Base-by-base conservation (phyloP, 2,888 invertebrate genomes). In the Stenchaetothrips biformis region DNA sequence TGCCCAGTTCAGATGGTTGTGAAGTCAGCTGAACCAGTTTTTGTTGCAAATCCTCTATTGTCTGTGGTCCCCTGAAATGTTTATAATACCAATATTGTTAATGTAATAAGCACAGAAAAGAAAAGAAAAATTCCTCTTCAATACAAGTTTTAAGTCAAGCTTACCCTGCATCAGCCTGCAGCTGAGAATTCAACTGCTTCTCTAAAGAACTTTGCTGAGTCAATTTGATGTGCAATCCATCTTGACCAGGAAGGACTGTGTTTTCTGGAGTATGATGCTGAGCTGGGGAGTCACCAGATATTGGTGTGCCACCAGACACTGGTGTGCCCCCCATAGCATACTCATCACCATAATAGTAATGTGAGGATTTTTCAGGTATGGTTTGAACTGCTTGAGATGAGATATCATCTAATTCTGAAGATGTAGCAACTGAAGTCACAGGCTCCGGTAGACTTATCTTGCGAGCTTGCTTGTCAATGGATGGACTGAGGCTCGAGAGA, bases 1-100 rank as follows among this genome's bases (percentile, higher is more conserved):
- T 85, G 78, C 85, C 86, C 48, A 87, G 81, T 80, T 88, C 88
- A 25, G 87, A 86, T 27, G 88, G 88, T 81, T 88, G 88, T 83
- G 87, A 88, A 80, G 90, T 90, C 81, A 90, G 84, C 81, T 89
- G 89, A 4, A 88, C 88, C 80, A 91, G 85, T 83, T 90, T 90
- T 80, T 90, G 89, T 82, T 91, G 90, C 11, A 91, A 85, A 85
- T 90, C 90, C 0, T 89, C 90, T 79, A 91, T 86, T 7, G 88
- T 88, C 77, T 88, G 88, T 1, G 88, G 88, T 11, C 87, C 87
- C 78, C 85, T 84, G 80, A 9, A 82, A 82, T 2, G 74, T 78
- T 79, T 4, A 37, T 37, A 37, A 4, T 37, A 37, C 4, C 37
- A 79, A 13, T n/a, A 49, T 78, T 27, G n/a, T 21, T 67, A 27